Conservation (phyloP, 2,888 invertebrate species). For the Papilio protenor region DNA sequence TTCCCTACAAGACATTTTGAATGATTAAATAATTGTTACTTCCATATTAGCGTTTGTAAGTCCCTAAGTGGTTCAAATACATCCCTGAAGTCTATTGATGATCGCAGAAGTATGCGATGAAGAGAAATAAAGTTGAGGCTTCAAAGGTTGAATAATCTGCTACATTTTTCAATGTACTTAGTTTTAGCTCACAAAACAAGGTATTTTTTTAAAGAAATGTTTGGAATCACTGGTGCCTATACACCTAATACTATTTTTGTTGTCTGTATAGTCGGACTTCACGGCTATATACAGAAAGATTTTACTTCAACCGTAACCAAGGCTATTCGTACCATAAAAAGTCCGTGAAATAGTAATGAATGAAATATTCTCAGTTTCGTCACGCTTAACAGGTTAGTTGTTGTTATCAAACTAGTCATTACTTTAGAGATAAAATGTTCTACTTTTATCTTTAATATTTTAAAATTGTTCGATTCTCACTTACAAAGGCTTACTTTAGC, state of each 20-base stretch:
- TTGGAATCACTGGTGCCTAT: not conserved
- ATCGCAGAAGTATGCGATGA: not conserved
- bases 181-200: not conserved
- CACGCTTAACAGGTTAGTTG: not conserved
- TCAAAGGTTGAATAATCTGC: not conserved
- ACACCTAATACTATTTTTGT: not conserved
- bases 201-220: not conserved
- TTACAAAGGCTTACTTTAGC: not conserved
- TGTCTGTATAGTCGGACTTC: not conserved
- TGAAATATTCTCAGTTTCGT: not conserved
- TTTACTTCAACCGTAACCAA: not conserved
- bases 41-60: not conserved
- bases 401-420: not conserved
- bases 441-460: not conserved
- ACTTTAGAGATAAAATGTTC: not conserved
- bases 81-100: no score
- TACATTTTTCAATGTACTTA: not conserved
- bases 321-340: not conserved
- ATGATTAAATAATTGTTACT: not conserved
- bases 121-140: not conserved
- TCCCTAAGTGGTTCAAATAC: not conserved
- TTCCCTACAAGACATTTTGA: slow-evolving; percentile 61
- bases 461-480: not conserved
- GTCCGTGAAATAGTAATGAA: not conserved
- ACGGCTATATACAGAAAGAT: not conserved